phyloP scores from a whole-genome alignment of 2,797 vertebrate genomes.

The Alca torda region DNA sequence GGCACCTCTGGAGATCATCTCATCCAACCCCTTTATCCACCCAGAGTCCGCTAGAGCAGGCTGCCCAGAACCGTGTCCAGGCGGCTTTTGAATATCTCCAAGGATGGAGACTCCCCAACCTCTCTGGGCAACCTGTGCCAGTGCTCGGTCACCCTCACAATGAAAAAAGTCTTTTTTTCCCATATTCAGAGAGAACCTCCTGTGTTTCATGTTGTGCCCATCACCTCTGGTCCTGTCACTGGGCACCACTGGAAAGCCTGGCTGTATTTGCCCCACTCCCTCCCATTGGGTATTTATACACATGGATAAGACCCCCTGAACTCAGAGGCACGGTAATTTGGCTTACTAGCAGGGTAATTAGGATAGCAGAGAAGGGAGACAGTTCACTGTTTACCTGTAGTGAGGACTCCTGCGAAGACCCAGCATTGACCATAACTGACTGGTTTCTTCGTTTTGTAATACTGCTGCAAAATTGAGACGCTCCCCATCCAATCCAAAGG shows the following conservation, averaged over 20 bases:
- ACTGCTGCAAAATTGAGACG: slow-evolving; percentile 62
- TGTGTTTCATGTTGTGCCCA: not conserved
- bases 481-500: slow-evolving; percentile 69
- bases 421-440: slow-evolving; percentile 72
- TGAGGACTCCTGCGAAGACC: slow-evolving; percentile 76
- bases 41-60: not conserved
- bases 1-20: no score
- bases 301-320: not conserved
- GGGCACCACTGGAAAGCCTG: not conserved
- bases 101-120: not conserved
- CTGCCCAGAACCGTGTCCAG: not conserved
- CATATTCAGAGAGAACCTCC: not conserved
- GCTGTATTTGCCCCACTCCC: not conserved
- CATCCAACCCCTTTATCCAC: not conserved
- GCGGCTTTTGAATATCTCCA: not conserved
- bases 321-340: not conserved
- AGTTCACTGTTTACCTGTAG: slow-evolving; percentile 51
- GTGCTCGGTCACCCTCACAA: not conserved
- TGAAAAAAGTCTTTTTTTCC: not conserved
- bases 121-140: not conserved
- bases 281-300: not conserved
- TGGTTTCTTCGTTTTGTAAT: not conserved
- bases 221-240: not conserved
- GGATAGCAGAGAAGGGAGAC: not conserved
- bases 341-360: not conserved